A percentile compares a stretch with the other conserved stretches of the same genome.
Evolutionary conservation across 2,888 invertebrate species (phyloP).

Genomic region (Mylabris sibirica): DNA sequence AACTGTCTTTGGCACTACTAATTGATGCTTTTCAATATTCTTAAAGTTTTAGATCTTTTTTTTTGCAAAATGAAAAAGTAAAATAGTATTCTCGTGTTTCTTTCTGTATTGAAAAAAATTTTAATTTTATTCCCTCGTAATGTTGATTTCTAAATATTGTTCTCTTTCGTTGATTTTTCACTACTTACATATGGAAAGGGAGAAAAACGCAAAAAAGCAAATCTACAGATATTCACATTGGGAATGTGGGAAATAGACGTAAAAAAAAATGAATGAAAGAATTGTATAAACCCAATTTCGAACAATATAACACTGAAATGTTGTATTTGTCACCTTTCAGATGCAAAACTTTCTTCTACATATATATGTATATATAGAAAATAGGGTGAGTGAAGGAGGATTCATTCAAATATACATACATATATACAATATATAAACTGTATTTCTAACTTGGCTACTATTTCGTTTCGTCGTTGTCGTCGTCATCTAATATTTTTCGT

Average conservation of each 20-base stretch:
- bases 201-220: background rate
- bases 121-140: background rate
- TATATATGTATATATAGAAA: background rate
- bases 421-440: background rate
- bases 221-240: conserved; percentile 19
- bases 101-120: background rate
- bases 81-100: too few relatives aligned
- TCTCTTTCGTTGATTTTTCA: background rate
- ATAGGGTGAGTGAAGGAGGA: conserved; percentile 29
- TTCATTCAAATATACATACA: background rate
- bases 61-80: too few relatives aligned
- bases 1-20: too few relatives aligned
- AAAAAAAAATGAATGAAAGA: conserved; percentile 16
- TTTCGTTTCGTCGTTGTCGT: conserved; percentile 22
- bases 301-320: conserved; percentile 57
- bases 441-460: conserved; percentile 22
- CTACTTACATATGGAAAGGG: background rate
- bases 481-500: conserved; percentile 53
- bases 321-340: conserved; percentile 58
- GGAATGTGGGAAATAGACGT: too few relatives aligned
- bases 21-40: too few relatives aligned
- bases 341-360: conserved; percentile 51
- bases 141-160: background rate
- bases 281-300: conserved; percentile 49
- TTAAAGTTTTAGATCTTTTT: too few relatives aligned